These are phyloP conservation scores for Caenorhabditis plicata DNA, from an alignment of 2,888 invertebrate species.

Conservation along the genomic window DNA sequence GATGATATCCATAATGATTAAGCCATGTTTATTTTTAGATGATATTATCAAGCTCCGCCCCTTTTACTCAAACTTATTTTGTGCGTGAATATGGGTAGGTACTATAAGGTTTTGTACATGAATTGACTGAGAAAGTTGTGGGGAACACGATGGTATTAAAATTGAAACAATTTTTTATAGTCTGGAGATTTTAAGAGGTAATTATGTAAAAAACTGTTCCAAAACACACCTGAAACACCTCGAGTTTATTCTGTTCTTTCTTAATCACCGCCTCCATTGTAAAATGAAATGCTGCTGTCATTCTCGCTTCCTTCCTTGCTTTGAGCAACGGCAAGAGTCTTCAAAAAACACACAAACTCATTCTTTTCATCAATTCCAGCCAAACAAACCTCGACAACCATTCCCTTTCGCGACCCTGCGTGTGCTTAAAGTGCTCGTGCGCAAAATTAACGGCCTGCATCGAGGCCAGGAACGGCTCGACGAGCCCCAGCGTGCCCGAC, in stretches of 20 bases:
- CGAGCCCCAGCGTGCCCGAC: constrained; percentile 92
- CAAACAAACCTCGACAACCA: constrained; percentile 54
- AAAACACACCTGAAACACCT: constrained; percentile 58
- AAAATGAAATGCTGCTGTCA: constrained; percentile 93
- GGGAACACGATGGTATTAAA: constrained; percentile 1
- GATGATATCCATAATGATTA: too few relatives aligned
- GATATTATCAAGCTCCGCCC: too few relatives aligned
- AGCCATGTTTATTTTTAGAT: too few relatives aligned
- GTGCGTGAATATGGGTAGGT: too few relatives aligned
- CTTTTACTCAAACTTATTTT: too few relatives aligned
- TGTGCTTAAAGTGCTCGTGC: constrained; percentile 67
- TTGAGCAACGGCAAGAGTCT: constrained; percentile 85
- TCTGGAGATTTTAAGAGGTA: too few relatives aligned
- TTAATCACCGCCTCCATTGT: constrained; percentile 99
- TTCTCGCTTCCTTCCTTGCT: constrained; percentile 91
- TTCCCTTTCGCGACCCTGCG: constrained; percentile 70
- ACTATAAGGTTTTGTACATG: not conserved
- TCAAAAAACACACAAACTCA: too few relatives aligned
- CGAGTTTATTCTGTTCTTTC: constrained; percentile 70
- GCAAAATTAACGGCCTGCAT: constrained; percentile 95
- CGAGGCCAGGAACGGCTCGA: constrained; percentile 91
- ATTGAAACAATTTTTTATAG: too few relatives aligned
- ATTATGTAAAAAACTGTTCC: too few relatives aligned
- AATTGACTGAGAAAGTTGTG: not conserved
- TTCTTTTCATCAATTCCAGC: too few relatives aligned